These are phyloP conservation scores for Antheraea pernyi DNA, from an alignment of 1,140 invertebrate genomes.

Conservation along the genomic window DNA sequence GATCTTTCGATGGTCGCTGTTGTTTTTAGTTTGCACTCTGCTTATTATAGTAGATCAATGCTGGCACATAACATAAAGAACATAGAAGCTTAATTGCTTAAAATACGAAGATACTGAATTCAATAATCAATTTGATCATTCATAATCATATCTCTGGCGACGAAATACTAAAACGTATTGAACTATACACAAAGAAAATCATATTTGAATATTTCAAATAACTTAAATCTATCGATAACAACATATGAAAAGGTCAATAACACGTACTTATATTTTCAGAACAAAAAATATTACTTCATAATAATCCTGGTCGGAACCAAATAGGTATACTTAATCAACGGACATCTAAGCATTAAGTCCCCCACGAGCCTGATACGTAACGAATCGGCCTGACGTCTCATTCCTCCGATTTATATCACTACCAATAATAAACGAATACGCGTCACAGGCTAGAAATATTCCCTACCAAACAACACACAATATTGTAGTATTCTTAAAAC, in stretches of 20 bases:
- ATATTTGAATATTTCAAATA: not conserved
- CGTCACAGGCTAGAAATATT: conserved; percentile 33
- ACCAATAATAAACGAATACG: conserved; percentile 18
- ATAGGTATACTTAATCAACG: conserved; percentile 73
- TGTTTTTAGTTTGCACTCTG: no score
- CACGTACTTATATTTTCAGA: conserved; percentile 27
- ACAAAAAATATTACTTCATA: conserved; percentile 49
- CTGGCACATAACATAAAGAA: no score
- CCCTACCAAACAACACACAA: not conserved
- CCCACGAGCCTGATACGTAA: conserved; percentile 62
- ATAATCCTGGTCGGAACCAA: conserved; percentile 64
- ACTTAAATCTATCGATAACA: not conserved
- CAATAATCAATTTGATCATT: no score
- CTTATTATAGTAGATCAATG: no score
- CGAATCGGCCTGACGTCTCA: conserved; percentile 76
- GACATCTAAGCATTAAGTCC: conserved; percentile 57
- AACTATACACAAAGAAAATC: no score
- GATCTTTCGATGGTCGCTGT: no score
- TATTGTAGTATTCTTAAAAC: conserved; percentile 22
- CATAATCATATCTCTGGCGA: no score
- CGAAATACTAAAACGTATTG: no score
- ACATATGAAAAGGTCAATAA: not conserved
- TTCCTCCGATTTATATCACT: conserved; percentile 69
- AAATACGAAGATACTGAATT: no score
- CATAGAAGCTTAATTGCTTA: no score